Conservation (phyloP, 1,140 invertebrate species). For the Callitettix versicolor region DNA sequence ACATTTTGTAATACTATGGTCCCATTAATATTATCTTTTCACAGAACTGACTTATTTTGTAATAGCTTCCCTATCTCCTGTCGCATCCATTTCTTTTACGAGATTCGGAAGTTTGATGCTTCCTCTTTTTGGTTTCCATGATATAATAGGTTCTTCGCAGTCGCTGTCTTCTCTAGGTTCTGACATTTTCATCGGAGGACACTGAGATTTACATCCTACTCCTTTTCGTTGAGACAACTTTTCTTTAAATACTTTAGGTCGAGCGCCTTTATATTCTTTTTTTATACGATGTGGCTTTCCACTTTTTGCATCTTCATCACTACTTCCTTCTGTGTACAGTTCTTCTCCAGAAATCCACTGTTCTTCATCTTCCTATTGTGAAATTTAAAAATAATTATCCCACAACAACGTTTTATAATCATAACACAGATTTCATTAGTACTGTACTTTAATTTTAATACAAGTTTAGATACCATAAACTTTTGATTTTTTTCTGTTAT, state of each 20-base stretch:
- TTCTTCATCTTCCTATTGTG: conserved; percentile 25
- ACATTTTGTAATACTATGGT: no score
- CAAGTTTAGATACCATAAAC: no score
- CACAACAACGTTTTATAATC: no score
- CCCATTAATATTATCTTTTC: no score
- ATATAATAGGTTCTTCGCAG: conserved; percentile 16
- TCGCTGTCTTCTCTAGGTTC: neutral
- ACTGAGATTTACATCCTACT: neutral
- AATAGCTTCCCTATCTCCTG: no score
- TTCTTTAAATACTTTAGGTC: neutral
- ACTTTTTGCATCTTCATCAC: conserved; percentile 21
- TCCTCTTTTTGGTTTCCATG: conserved; percentile 26
- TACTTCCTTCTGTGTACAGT: conserved; percentile 25
- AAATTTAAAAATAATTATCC: neutral
- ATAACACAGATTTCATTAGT: no score
- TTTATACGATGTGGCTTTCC: neutral
- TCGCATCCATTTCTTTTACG: neutral
- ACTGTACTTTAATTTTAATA: no score
- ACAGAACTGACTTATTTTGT: no score
- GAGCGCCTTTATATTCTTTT: conserved; percentile 9
- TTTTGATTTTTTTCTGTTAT: no score
- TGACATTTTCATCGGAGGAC: neutral
- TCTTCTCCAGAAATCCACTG: conserved; percentile 28
- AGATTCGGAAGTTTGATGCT: conserved; percentile 25
- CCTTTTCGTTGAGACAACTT: neutral